A percentile compares a stretch with the other conserved stretches of the same genome.
Evolutionary conservation across 2,888 invertebrate genomes (phyloP).

Genomic region (Sinohyriopsis cumingii): DNA sequence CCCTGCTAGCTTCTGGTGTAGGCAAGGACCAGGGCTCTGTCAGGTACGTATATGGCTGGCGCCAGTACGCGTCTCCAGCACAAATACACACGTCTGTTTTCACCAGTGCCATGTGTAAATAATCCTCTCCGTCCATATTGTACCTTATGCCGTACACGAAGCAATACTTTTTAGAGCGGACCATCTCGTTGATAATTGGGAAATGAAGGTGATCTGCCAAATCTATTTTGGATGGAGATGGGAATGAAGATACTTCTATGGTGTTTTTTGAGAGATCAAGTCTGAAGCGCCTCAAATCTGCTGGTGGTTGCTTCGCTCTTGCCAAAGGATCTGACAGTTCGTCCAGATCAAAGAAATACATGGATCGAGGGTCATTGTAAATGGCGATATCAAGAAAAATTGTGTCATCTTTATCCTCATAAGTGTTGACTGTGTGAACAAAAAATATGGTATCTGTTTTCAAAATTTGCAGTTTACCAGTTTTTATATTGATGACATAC

Average conservation of each 20-base stretch:
- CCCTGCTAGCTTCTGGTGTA: conserved; percentile 38
- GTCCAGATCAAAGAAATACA: conserved; percentile 42
- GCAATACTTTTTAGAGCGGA: conserved; percentile 53
- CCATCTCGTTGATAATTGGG: conserved; percentile 62
- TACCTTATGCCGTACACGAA: conserved; percentile 57
- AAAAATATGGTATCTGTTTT: conserved; percentile 45
- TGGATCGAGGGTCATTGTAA: conserved; percentile 45
- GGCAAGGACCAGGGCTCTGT: conserved; percentile 62
- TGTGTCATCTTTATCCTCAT: conserved; percentile 40
- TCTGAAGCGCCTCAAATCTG: conserved; percentile 16
- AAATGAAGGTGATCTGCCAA: conserved; percentile 52
- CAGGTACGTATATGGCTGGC: conserved; percentile 42
- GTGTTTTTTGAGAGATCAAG: conserved; percentile 13
- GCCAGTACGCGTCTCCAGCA: conserved; percentile 44
- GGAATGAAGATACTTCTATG: conserved; percentile 10
- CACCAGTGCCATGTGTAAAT: conserved; percentile 50
- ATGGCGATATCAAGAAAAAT: conserved; percentile 52
- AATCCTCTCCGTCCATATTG: conserved; percentile 43
- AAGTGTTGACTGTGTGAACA: conserved; percentile 63
- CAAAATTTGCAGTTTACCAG: conserved; percentile 39
- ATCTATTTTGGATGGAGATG: conserved; percentile 19
- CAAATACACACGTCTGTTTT: conserved; percentile 59
- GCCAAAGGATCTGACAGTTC: conserved; percentile 37
- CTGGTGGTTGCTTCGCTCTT: conserved; percentile 35
- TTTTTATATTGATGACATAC: conserved; percentile 51